Evolutionary conservation across 2,113 vertebrate species (phyloP).

Genomic region (Miniopterus natalensis): DNA sequence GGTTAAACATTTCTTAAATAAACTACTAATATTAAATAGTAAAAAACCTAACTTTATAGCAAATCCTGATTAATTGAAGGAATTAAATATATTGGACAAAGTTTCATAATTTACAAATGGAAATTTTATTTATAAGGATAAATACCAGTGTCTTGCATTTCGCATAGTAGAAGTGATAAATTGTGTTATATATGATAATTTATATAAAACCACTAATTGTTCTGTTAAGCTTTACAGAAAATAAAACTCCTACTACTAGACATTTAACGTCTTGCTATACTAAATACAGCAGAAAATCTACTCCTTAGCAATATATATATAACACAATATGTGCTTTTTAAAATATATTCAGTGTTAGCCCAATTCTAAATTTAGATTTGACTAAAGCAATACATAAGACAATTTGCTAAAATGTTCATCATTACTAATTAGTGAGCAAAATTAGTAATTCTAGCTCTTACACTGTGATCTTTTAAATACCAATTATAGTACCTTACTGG

Average conservation of each 20-base stretch:
- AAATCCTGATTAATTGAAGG: constrained; percentile 70
- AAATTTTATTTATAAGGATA: constrained; percentile 74
- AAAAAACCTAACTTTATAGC: constrained; percentile 69
- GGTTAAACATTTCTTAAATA: constrained; percentile 72
- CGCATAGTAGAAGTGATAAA: constrained; percentile 78
- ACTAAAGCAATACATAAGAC: constrained; percentile 80
- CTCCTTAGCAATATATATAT: constrained; percentile 69
- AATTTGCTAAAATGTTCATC: constrained; percentile 79
- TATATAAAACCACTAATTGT: constrained; percentile 82
- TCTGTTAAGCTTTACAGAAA: constrained; percentile 81
- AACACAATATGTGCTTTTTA: constrained; percentile 74
- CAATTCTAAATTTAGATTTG: constrained; percentile 79
- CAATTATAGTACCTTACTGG: constrained; percentile 82
- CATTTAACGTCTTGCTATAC: constrained; percentile 74
- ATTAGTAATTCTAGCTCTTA: constrained; percentile 75
- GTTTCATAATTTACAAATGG: constrained; percentile 74
- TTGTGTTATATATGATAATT: constrained; percentile 78
- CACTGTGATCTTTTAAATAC: constrained; percentile 81
- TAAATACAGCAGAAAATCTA: constrained; percentile 73
- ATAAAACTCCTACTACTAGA: constrained; percentile 69
- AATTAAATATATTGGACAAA: constrained; percentile 76
- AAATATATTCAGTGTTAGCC: constrained; percentile 70
- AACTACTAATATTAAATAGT: constrained; percentile 78
- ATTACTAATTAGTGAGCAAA: constrained; percentile 79
- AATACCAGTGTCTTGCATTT: constrained; percentile 73